These are phyloP conservation scores for Hylia prasina DNA, from an alignment of 2,113 vertebrate species.

Conservation along the genomic window DNA sequence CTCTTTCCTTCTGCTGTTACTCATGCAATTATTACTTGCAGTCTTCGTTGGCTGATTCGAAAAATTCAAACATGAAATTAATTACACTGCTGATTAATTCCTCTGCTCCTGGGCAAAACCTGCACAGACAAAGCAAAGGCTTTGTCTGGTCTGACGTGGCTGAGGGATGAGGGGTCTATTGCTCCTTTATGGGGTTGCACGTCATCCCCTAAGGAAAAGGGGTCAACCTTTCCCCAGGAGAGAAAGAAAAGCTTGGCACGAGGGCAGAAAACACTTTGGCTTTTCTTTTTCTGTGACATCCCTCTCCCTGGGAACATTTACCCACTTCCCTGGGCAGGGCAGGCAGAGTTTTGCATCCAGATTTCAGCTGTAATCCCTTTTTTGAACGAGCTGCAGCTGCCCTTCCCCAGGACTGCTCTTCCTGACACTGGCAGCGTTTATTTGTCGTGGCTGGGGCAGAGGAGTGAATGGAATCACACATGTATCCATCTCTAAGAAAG, in stretches of 20 bases:
- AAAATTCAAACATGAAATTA: neutral
- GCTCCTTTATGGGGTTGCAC: neutral
- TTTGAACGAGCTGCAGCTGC: neutral
- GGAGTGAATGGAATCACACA: neutral
- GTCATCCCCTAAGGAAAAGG: neutral
- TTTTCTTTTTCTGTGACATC: constrained; percentile 5
- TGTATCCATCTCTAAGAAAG: constrained; percentile 30
- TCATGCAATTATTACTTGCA: neutral
- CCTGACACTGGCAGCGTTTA: neutral
- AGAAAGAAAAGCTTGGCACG: neutral
- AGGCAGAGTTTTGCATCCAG: neutral
- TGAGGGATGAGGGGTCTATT: neutral
- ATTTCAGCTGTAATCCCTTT: neutral
- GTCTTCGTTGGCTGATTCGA: neutral
- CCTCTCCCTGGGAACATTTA: neutral
- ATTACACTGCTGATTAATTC: neutral
- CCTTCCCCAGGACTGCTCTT: neutral
- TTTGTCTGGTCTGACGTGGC: neutral
- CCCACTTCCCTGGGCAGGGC: neutral
- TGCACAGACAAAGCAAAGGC: neutral
- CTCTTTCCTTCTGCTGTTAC: neutral
- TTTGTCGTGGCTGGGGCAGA: constrained; percentile 22
- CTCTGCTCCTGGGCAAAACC: neutral
- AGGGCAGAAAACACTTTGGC: neutral
- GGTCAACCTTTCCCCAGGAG: neutral